Evolutionary conservation across 2,888 invertebrate genomes (phyloP), one percentile per base, ranked within the genome.

Genomic region (Malacosoma neustria): DNA sequence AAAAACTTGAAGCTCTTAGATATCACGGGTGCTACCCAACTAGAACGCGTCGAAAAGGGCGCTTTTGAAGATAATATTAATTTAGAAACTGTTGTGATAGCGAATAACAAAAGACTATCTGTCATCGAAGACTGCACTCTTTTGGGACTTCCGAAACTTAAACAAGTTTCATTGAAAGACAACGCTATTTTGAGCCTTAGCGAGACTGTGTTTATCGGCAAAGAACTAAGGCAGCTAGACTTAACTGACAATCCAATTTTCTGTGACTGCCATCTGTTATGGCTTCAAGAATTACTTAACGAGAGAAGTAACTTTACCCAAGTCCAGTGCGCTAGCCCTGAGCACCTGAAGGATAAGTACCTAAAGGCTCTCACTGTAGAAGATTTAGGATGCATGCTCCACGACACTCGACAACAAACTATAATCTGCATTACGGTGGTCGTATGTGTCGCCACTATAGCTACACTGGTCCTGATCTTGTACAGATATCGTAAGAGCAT

Each of bases 61-160:
- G 93, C 93, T 3, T 93, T 96, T 46, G 88, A 89, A 40, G 91
- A 92, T 53, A 96, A 95, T 65, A 87, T 93, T 30, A 96, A 96
- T 65, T 76, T 96, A 49, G 95, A 95, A 73, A 90, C 89, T 0
- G 82, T 95, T 7, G 88, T 91, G 41, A 74, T 96, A 32, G 91
- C 91, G 31, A 92, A 92, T 61, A 95, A 95, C 67, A 93, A 93
- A 62, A 90, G 90, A 55, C 74, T 96, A 33, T 77, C 89, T 6
- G 87, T 87, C 3, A 82, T 96, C 41, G 93, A 94, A 51, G 93
- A 94, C 43, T 92, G 92, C 14, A 90, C 93, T 1, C 75, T 96
- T 11, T 88, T 91, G 11, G 94, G 94, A 0, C 73, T 95, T 38
- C 93, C 95, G 0, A 94, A 94, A 64, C 77, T 96, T 37, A 89